These are phyloP conservation scores for Platorchestia sp. DNA, from an alignment of 1,140 invertebrate genomes.

Conservation along the genomic window DNA sequence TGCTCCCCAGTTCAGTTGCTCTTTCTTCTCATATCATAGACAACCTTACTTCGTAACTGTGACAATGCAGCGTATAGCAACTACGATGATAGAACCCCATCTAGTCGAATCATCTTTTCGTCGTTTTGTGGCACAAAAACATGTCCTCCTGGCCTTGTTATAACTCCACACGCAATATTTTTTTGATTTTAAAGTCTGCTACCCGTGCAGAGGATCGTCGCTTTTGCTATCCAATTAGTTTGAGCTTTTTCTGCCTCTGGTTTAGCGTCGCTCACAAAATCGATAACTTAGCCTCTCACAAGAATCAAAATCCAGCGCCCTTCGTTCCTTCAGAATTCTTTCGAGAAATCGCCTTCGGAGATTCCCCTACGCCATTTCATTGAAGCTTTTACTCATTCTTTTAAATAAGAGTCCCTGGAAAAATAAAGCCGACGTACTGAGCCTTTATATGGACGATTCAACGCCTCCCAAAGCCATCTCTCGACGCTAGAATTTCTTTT, in stretches of 20 bases:
- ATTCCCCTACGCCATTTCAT: not conserved
- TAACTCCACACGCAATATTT: not conserved
- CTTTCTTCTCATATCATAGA: too few species aligned
- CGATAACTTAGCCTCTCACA: not conserved
- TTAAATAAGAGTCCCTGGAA: constrained; percentile 38
- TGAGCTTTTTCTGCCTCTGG: not conserved
- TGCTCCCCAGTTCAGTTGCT: too few species aligned
- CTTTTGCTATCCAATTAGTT: not conserved
- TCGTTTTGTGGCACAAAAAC: not conserved
- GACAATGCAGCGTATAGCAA: too few species aligned
- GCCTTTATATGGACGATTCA: constrained; percentile 45
- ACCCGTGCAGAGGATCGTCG: not conserved
- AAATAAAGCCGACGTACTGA: constrained; percentile 49
- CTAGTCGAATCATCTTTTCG: not conserved
- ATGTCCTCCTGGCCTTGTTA: not conserved
- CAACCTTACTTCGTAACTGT: not conserved
- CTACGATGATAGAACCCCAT: not conserved
- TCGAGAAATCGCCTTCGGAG: constrained; percentile 10
- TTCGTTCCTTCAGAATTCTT: not conserved
- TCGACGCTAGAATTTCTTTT: constrained; percentile 18
- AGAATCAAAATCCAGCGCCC: not conserved
- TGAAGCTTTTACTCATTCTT: constrained; percentile 25
- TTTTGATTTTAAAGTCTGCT: not conserved
- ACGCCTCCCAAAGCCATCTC: constrained; percentile 39
- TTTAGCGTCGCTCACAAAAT: not conserved